Evolutionary conservation across 2,888 invertebrate species (phyloP), one percentile per base, ranked within the genome.

Genomic region (Stenchaetothrips biformis): DNA sequence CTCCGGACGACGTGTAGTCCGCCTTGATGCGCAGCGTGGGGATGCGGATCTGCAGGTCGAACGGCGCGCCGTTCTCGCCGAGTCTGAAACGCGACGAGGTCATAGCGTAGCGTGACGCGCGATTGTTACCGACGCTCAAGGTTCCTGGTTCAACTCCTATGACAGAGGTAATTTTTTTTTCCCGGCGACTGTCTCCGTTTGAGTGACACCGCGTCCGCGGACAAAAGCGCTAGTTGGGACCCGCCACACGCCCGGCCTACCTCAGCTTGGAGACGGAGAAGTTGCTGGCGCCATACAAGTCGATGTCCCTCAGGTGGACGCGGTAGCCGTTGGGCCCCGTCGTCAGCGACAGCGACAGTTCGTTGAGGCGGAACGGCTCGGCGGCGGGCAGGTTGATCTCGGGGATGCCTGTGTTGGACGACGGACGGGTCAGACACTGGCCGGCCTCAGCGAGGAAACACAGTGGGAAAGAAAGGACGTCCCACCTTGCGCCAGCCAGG

Each of bases 361-460:
- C 87, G 85, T 88, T 88, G 86, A 88, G 88, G 85, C 83, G 83
- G 81, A 92, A 91, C 9, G 93, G 93, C 85, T 93, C 92, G 79
- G 92, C 89, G 7, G 91, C 88, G 2, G 92, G 92, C 83, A 93
- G 86, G 81, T 91, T 89, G 82, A 92, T 92, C 84, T 92, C 92
- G 21, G 91, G 89, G 81, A 92, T 91, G 48, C 88, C 85, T 83
- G 80, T 2, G 67, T n/a, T 7, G 25, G 25, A 11, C 9, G 25
- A 7, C 11, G 25, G 53, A 53, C 37, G 37, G 37, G 37, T 37
- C 37, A 37, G 4, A 37, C 37, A n/a, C n/a, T n/a, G n/a, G n/a
- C n/a, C n/a, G n/a, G n/a, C n/a, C n/a, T n/a, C n/a, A n/a, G n/a
- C n/a, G n/a, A n/a, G n/a, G n/a, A n/a, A n/a, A n/a, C n/a, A n/a